Evolutionary conservation across 2,888 invertebrate genomes (phyloP).

Genomic region (Coelogynopora nodosa): DNA sequence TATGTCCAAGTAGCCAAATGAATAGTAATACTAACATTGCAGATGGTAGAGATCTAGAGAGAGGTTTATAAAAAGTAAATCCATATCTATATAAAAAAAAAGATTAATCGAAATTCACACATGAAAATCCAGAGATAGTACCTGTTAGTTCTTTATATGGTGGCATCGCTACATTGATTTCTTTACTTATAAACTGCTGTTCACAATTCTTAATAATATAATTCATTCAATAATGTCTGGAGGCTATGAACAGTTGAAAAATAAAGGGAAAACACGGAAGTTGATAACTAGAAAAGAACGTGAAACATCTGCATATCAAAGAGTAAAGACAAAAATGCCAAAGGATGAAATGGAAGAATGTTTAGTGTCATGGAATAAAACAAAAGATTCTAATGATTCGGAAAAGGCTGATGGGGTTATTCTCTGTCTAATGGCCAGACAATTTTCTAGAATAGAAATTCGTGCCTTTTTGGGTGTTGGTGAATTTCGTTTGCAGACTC

Average conservation of each 20-base stretch:
- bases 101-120: too few species aligned
- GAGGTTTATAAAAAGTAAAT: too few species aligned
- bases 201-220: too few species aligned
- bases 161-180: too few species aligned
- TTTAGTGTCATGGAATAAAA: conserved; percentile 31
- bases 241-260: conserved; percentile 27
- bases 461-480: conserved; percentile 22
- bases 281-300: conserved; percentile 25
- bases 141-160: too few species aligned
- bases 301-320: conserved; percentile 20
- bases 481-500: conserved; percentile 6
- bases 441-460: conserved; percentile 17
- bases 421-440: not conserved
- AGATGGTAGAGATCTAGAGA: too few species aligned
- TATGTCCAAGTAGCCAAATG: too few species aligned
- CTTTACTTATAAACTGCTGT: too few species aligned
- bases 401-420: conserved; percentile 33
- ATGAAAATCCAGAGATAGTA: too few species aligned
- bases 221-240: conserved; percentile 37
- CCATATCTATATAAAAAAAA: too few species aligned
- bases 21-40: too few species aligned
- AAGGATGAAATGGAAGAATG: conserved; percentile 2
- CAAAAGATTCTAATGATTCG: not conserved
- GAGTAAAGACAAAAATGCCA: conserved; percentile 16
- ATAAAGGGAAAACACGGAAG: not conserved